Base-by-base conservation (phyloP, 2,113 vertebrate species). In the Chaenocephalus aceratus region DNA sequence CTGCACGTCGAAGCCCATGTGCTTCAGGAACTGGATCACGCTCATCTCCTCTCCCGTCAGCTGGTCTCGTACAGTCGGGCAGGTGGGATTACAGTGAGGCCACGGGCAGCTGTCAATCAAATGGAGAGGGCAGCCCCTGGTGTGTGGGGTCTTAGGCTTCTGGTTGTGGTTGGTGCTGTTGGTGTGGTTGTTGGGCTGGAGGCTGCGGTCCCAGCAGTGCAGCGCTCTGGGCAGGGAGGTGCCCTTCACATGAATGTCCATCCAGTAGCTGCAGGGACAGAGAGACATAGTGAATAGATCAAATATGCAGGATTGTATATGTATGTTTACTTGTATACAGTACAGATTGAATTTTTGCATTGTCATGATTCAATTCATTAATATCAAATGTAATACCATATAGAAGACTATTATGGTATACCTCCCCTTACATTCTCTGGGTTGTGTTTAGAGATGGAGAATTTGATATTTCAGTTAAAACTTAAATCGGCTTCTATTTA, bases 41-140 rank as follows among this genome's bases (percentile, higher is more conserved):
- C 95, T 97, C 97, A 99, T 98, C 93, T 99, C 97, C 92, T 98
- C 97, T 21, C 97, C 98, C 0, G 97, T 98, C 86, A 96, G 94
- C 92, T 97, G 97, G 94, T 98, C 97, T 7, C 96, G 95, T 89
- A 98, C 96, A 0, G 97, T 97, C 65, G 97, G 97, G 89, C 97
- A 99, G 0, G 97, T 96, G 15, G 97, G 98, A 88, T 99, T 99
- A 91, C 98, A 99, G 92, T 99, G 98, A 7, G 98, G 97, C 98
- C 97, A 99, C 0, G 97, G 96, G 60, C 98, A 99, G 94, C 96
- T 97, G 96, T 99, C 98, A 4, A 98, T 96, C 87, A 99, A 85
- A 59, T 97, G 97, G 44, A 96, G 59, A 0, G 96, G 97, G 46
- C 98, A 99, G 45, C 97, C 96, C 68, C 96, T 96, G 1, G 1